Base-by-base conservation (phyloP, 2,888 invertebrate species). In the Leptodirus hochenwartii region DNA sequence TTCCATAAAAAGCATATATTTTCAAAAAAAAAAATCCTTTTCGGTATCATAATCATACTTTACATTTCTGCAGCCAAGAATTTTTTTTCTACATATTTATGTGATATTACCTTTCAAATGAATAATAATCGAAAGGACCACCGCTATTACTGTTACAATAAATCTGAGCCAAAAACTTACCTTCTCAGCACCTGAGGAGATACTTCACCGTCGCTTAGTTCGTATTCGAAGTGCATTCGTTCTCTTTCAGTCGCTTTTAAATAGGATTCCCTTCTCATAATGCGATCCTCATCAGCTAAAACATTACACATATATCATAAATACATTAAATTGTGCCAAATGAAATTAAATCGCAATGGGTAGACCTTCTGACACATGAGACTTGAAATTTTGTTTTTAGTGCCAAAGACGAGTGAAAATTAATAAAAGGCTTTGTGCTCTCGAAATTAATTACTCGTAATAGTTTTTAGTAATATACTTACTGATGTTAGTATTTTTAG, bases 181-280 rank as follows among this genome's bases (percentile, higher is more conserved):
- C 74, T 76, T 61, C 72, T 64, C 15, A 67, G 54, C 30, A 60
- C 55, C 41, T 66, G 66, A 9, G 53, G 49, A 17, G 56, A 50
- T 5, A 52, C 45, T 43, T 77, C 76, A 3, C 63, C 59, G 38
- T 75, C 74, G 40, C 64, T 62, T 37, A 58, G 45, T 31, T 66
- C 66, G 46, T 72, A 73, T 47, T 81, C 80, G 39, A 76, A 59
- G 44, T 72, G 71, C 56, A 75, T 64, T 35, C 74, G 61, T 47
- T 78, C 78, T 37, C 76, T 77, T 66, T 79, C 82, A 6, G 90
- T 91, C 24, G 91, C 91, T 59, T 85, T 85, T 41, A 91, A 62
- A 59, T 93, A 93, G n/a, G 90, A 91, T 41, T 87, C 84, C 43
- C 91, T 66, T 42, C 91, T 69, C 58, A 80, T 81, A 14, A 77